Percentiles rank a stretch among this genome's conserved stretches.
Evolutionary conservation across 1,140 invertebrate genomes (phyloP).

Genomic region (Schlechtendalia chinensis): DNA sequence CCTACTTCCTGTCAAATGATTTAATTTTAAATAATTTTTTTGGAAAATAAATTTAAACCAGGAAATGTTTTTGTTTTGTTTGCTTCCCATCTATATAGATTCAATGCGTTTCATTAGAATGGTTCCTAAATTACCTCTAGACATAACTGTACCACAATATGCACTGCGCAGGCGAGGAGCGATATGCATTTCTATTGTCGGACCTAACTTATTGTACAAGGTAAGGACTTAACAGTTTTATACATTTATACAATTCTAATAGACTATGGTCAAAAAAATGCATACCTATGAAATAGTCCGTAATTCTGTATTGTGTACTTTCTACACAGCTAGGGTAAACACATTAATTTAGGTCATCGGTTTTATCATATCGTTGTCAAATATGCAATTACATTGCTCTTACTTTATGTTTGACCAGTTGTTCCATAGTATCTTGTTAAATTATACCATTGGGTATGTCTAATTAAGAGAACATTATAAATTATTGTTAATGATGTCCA

Average conservation of each 20-base stretch:
- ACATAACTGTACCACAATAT: conserved; percentile 32
- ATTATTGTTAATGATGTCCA: no score
- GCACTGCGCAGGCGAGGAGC: conserved; percentile 39
- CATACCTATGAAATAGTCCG: not conserved
- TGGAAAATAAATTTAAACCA: no score
- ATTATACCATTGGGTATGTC: no score
- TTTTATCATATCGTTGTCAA: not conserved
- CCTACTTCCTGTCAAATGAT: no score
- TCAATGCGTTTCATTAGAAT: conserved; percentile 21
- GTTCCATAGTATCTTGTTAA: no score
- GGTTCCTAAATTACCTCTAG: conserved; percentile 32
- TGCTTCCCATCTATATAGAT: not conserved
- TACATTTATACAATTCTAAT: not conserved
- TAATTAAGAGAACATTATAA: no score
- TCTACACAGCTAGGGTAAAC: not conserved
- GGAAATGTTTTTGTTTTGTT: no score
- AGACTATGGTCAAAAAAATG: not conserved
- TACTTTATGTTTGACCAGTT: no score
- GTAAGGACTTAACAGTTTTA: not conserved
- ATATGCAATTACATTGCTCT: not conserved
- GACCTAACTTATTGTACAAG: not conserved
- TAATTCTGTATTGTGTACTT: not conserved
- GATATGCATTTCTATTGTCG: conserved; percentile 15
- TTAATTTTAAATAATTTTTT: no score
- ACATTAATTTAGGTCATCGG: not conserved